phyloP scores from a whole-genome alignment of 2,797 vertebrate species.

The Hippocampus kuda region DNA sequence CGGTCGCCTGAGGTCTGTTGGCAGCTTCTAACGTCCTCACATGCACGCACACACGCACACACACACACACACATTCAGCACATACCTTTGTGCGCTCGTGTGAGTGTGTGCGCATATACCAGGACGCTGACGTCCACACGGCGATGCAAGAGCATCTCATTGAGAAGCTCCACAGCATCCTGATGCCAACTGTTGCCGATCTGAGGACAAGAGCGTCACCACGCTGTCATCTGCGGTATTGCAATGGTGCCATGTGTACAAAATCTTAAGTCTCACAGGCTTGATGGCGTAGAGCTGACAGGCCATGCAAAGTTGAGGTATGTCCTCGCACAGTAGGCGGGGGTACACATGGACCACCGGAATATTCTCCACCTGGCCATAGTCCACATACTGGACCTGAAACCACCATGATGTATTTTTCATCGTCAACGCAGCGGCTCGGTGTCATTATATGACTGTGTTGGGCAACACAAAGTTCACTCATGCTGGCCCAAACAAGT shows the following conservation, averaged over 20 bases:
- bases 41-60: neutral
- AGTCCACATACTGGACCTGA: constrained; percentile 86
- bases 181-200: constrained; percentile 77
- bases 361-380: constrained; percentile 78
- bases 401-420: neutral
- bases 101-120: constrained; percentile 54
- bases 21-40: constrained; percentile 63
- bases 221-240: neutral
- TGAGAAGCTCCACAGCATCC: constrained; percentile 76
- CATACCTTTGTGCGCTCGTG: neutral
- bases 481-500: too few species aligned
- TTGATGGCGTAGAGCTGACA: constrained; percentile 73
- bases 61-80: neutral
- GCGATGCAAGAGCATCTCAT: constrained; percentile 71
- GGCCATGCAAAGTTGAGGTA: constrained; percentile 80
- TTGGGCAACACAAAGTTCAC: too few species aligned
- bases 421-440: neutral
- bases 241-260: neutral
- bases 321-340: constrained; percentile 67
- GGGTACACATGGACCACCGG: constrained; percentile 84
- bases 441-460: too few species aligned
- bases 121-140: constrained; percentile 62
- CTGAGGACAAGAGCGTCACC: constrained; percentile 42
- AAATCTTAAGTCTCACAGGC: constrained; percentile 67
- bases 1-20: constrained; percentile 56